These are phyloP conservation scores for Meleagris gallopavo DNA, from an alignment of 2,113 vertebrate genomes.

Conservation along the genomic window DNA sequence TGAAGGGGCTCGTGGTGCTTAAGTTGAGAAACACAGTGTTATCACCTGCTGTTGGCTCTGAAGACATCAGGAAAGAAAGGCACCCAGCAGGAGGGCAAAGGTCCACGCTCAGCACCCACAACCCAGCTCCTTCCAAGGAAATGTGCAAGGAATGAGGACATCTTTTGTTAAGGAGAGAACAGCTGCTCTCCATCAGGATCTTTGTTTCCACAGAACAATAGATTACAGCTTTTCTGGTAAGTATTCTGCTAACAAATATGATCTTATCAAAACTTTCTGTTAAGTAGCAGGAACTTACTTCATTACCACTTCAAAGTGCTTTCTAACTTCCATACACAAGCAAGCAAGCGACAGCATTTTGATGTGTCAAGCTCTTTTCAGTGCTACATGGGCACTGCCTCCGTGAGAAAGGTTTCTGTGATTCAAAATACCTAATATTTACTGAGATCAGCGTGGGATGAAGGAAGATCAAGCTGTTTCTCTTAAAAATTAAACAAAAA, in stretches of 20 bases:
- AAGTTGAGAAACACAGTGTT: background rate
- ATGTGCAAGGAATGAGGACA: background rate
- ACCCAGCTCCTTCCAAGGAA: background rate
- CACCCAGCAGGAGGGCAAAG: background rate
- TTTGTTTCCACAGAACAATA: slow-evolving; percentile 39
- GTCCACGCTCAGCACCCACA: background rate
- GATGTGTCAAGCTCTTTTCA: slow-evolving; percentile 4
- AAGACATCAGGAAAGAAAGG: background rate
- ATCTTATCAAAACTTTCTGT: slow-evolving; percentile 77
- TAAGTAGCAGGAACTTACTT: slow-evolving; percentile 68
- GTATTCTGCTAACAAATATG: slow-evolving; percentile 62
- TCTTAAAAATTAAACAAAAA: background rate
- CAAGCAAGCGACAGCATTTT: slow-evolving; percentile 28
- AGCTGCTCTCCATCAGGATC: background rate
- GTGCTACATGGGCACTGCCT: background rate
- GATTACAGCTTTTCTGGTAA: slow-evolving; percentile 56
- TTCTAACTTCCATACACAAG: slow-evolving; percentile 42
- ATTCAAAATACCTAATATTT: slow-evolving; percentile 28
- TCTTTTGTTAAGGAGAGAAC: background rate
- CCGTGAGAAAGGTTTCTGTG: background rate
- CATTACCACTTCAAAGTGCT: slow-evolving; percentile 76
- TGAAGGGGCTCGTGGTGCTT: background rate
- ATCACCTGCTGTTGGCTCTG: background rate
- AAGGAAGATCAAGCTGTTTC: background rate
- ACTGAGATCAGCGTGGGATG: background rate